Percentiles rank a stretch among this genome's conserved stretches.
Conservation (phyloP, 2,113 vertebrate species). For the Platichthys flesus region DNA sequence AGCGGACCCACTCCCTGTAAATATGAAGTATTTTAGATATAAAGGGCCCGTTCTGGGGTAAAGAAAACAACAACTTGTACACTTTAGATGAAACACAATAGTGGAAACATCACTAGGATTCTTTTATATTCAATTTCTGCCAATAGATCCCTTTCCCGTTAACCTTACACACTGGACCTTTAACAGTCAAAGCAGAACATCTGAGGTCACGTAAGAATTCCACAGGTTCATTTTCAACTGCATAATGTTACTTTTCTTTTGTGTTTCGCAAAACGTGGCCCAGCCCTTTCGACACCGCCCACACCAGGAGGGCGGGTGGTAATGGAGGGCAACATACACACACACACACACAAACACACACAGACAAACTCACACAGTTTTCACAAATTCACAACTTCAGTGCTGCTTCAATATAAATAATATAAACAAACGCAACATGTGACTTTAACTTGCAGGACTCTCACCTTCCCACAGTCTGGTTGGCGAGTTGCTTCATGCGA, state of each 20-base stretch:
- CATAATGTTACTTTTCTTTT: background rate
- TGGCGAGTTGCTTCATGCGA: constrained; percentile 95
- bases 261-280: background rate
- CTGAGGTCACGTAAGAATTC: too few relatives aligned
- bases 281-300: constrained; percentile 49
- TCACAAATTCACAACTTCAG: background rate
- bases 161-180: too few relatives aligned
- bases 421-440: background rate
- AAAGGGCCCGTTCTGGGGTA: background rate
- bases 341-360: too few relatives aligned
- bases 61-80: background rate
- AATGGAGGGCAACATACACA: background rate
- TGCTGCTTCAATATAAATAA: background rate
- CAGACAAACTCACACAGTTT: background rate
- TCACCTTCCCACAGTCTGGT: constrained; percentile 95
- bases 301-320: constrained; percentile 20
- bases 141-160: too few relatives aligned
- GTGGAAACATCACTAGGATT: too few relatives aligned
- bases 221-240: too few relatives aligned
- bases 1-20: background rate
- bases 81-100: background rate
- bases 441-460: background rate
- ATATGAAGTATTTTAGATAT: background rate
- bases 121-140: background rate
- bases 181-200: too few relatives aligned